Percentiles rank a stretch among this genome's conserved stretches.
These are phyloP conservation scores for Nymphicus hollandicus DNA, from an alignment of 2,113 vertebrate species.

Conservation along the genomic window DNA sequence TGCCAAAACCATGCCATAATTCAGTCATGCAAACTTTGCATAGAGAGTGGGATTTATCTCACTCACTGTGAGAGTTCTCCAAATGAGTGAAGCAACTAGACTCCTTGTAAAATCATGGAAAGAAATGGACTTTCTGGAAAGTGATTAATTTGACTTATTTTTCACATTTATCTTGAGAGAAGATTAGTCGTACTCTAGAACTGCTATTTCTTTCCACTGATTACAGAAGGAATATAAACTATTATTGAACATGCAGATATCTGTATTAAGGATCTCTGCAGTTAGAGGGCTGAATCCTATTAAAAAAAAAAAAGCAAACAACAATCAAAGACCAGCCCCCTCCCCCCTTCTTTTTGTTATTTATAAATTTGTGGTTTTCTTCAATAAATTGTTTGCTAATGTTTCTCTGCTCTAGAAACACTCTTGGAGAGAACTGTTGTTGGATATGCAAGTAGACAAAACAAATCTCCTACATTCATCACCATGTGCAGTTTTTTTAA, in stretches of 20 bases:
- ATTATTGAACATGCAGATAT: not conserved
- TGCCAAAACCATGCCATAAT: not conserved
- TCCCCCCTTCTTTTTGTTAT: not conserved
- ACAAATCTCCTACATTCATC: not conserved
- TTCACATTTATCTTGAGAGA: not conserved
- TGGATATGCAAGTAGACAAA: not conserved
- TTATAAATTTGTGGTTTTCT: not conserved
- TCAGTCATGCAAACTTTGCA: not conserved
- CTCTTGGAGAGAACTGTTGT: not conserved
- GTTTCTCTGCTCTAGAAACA: not conserved
- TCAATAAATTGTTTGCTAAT: not conserved
- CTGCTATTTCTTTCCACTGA: not conserved
- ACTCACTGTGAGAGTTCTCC: not conserved
- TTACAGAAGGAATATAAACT: not conserved
- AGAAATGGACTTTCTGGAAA: not conserved
- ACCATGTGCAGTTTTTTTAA: not conserved
- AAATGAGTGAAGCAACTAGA: not conserved
- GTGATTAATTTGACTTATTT: not conserved
- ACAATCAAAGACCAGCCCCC: accelerated
- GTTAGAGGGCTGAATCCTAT: not conserved
- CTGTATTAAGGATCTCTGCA: not conserved
- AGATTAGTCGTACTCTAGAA: not conserved
- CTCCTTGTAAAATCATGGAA: not conserved
- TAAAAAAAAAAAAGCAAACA: not conserved
- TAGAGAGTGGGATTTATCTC: not conserved